Evolutionary conservation across 2,113 vertebrate genomes (phyloP), one percentile per base, ranked within the genome.

Genomic region (Sisor rabdophorus): DNA sequence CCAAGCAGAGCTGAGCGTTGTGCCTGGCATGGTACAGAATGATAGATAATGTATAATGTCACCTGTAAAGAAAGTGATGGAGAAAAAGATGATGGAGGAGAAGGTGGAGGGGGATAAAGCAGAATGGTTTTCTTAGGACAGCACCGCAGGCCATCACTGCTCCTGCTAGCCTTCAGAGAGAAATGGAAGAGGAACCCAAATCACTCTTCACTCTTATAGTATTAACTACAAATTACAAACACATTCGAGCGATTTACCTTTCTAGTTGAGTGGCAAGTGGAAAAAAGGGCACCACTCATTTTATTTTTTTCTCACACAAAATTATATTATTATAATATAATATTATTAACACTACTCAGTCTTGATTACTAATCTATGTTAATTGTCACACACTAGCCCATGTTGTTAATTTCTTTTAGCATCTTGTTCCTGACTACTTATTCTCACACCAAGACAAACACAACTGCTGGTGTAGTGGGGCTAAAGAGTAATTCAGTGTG

Each of bases 91-190:
- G 90, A 92, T 76, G 90, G 88, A 79, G 89, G 89, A 63, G 76
- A 48, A 60, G 89, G 81, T 86, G 94, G 88, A 87, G 90, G 93
- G 76, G 91, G 88, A 83, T 90, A 89, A 61, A 99, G 95, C 81
- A 94, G 92, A 93, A 99, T 96, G 89, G 96, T 94, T 95, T 96
- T 98, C 97, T 98, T 98, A 85, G 97, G 97, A 87, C 96, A 98
- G 91, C 93, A 96, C 90, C 95, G 93, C 89, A 90, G 91, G 89
- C 77, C 89, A 3, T 94, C 91, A 73, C 89, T 92, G 83, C 68
- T 92, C 87, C 80, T 88, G 84, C 90, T 95, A 91, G 91, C 90
- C 97, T 98, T 98, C 82, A 89, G 83, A 86, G 82, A 86, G 83
- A 90, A 4, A 52, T 24, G 79, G 77, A 70, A 84, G 76, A 81